Percentiles rank a stretch among this genome's conserved stretches.
Evolutionary conservation across 2,113 vertebrate species (phyloP).

Genomic region (Scytalopus superciliaris): DNA sequence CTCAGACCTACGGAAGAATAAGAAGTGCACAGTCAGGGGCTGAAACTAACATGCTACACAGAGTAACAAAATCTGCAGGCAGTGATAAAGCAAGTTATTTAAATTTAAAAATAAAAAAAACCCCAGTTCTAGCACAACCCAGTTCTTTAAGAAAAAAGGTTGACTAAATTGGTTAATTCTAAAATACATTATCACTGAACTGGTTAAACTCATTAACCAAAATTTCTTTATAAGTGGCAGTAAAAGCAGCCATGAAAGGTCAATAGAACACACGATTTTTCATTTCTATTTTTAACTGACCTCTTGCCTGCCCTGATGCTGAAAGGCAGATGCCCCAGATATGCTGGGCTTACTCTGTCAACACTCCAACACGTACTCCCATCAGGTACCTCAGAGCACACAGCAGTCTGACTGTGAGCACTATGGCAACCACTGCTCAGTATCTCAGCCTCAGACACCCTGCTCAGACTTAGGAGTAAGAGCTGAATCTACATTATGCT

Average conservation of each 20-base stretch:
- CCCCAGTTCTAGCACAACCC: not conserved
- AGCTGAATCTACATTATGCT: not conserved
- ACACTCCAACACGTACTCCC: fast-evolving
- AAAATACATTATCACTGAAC: not conserved
- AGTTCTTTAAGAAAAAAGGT: not conserved
- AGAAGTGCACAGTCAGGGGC: not conserved
- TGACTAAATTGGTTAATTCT: not conserved
- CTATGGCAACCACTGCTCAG: not conserved
- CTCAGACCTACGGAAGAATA: slow-evolving; percentile 75
- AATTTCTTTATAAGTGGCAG: not conserved
- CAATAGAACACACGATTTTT: not conserved
- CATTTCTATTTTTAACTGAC: not conserved
- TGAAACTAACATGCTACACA: not conserved
- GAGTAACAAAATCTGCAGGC: not conserved
- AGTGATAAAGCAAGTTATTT: not conserved
- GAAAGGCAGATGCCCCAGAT: not conserved
- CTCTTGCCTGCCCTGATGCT: not conserved
- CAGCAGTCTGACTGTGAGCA: not conserved
- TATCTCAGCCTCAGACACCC: not conserved
- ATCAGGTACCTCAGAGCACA: not conserved
- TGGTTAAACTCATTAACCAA: not conserved
- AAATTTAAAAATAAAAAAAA: not conserved
- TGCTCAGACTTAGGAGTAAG: not conserved
- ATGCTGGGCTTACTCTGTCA: not conserved
- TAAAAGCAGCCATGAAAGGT: not conserved